Evolutionary conservation across 2,888 invertebrate species (phyloP).

Genomic region (Phaedon cochleariae): DNA sequence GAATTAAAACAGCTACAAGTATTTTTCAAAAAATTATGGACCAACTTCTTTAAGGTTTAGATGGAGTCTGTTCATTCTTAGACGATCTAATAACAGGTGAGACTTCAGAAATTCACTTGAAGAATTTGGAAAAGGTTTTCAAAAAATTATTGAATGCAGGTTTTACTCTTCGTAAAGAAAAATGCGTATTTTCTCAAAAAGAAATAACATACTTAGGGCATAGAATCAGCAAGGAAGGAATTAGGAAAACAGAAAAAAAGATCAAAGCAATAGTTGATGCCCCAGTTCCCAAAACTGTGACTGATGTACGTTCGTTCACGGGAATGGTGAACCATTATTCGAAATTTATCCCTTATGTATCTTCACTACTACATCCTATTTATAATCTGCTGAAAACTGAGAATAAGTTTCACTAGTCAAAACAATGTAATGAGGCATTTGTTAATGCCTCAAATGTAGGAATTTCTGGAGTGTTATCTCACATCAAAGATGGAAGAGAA

Average conservation of each 20-base stretch:
- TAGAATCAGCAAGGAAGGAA: background rate
- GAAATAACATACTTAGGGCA: background rate
- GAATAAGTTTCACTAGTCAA: background rate
- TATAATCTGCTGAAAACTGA: background rate
- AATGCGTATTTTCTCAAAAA: background rate
- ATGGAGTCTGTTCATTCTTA: no score
- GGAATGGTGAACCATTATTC: background rate
- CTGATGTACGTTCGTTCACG: background rate
- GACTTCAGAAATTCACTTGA: background rate
- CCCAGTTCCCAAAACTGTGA: background rate
- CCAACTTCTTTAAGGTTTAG: background rate
- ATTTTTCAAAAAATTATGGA: constrained; percentile 47
- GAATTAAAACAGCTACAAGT: no score
- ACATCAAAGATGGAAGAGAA: background rate
- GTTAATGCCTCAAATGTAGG: background rate
- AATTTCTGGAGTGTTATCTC: background rate
- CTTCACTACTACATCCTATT: background rate
- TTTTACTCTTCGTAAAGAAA: background rate
- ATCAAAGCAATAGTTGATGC: background rate
- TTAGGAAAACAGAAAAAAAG: background rate
- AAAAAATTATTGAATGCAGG: background rate
- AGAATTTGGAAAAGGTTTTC: background rate
- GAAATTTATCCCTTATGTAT: background rate
- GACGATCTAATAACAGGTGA: background rate
- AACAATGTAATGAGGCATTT: background rate